Conservation (phyloP, 2,888 invertebrate species). For the Epistrophe grossulariae region DNA sequence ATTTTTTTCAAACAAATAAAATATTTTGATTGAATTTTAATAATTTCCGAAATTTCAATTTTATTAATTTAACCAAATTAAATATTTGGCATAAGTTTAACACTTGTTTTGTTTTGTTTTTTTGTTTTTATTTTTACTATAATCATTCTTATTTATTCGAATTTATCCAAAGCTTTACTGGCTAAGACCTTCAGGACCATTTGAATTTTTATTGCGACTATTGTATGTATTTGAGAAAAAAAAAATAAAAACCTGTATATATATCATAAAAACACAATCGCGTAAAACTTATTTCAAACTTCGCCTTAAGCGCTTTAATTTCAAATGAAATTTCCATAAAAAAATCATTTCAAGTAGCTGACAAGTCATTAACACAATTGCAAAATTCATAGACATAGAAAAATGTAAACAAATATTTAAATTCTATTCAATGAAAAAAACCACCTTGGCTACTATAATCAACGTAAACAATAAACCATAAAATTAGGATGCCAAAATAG, state of each 20-base stretch:
- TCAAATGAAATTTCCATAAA: slow-evolving; percentile 26
- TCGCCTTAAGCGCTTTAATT: slow-evolving; percentile 14
- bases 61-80: slow-evolving; percentile 1
- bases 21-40: slow-evolving; percentile 1
- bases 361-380: slow-evolving; percentile 4
- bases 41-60: background rate
- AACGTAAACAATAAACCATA: slow-evolving; percentile 1
- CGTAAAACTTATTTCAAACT: slow-evolving; percentile 13
- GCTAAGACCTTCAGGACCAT: slow-evolving; percentile 53
- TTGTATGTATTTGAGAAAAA: background rate
- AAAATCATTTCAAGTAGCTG: slow-evolving; percentile 22
- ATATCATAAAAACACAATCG: slow-evolving; percentile 1
- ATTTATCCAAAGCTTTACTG: slow-evolving; percentile 16
- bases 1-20: background rate
- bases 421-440: slow-evolving; percentile 6
- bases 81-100: slow-evolving; percentile 28
- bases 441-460: background rate
- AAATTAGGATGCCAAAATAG: slow-evolving; percentile 24
- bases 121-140: background rate
- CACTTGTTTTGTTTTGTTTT: slow-evolving; percentile 1
- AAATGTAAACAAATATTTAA: slow-evolving; percentile 13
- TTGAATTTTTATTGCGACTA: slow-evolving; percentile 16
- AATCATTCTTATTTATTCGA: slow-evolving; percentile 41
- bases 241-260: slow-evolving; percentile 5
- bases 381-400: slow-evolving; percentile 14